These are phyloP conservation scores for Troides helena DNA, from an alignment of 2,888 invertebrate species.

Conservation along the genomic window DNA sequence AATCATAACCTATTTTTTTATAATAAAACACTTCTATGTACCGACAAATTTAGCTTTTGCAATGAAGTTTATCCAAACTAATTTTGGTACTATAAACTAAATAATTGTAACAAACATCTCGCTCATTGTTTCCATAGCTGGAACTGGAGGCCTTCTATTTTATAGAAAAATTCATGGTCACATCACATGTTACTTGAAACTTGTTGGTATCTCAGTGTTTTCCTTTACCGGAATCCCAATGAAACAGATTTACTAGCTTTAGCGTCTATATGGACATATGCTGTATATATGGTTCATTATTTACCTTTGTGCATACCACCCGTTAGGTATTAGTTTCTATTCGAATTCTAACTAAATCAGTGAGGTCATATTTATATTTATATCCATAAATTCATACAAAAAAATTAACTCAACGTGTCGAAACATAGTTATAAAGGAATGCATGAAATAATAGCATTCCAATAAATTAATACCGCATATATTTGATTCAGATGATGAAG, in stretches of 20 bases:
- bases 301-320: too few relatives aligned
- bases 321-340: not conserved
- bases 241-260: too few relatives aligned
- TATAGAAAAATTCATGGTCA: too few relatives aligned
- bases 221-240: too few relatives aligned
- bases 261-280: not conserved
- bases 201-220: too few relatives aligned
- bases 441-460: not conserved
- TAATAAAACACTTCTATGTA: not conserved
- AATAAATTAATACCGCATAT: not conserved
- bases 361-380: not conserved
- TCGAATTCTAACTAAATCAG: not conserved
- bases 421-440: conserved; percentile 2
- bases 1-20: not conserved
- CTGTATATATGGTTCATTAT: too few relatives aligned
- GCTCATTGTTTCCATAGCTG: too few relatives aligned
- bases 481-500: not conserved
- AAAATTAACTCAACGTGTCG: not conserved
- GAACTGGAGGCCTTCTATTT: too few relatives aligned
- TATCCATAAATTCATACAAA: not conserved
- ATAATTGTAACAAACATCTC: too few relatives aligned
- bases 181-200: too few relatives aligned
- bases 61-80: not conserved
- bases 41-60: not conserved
- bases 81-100: too few relatives aligned